Conservation (phyloP, 2,888 invertebrate species). For the Adineta ricciae region DNA sequence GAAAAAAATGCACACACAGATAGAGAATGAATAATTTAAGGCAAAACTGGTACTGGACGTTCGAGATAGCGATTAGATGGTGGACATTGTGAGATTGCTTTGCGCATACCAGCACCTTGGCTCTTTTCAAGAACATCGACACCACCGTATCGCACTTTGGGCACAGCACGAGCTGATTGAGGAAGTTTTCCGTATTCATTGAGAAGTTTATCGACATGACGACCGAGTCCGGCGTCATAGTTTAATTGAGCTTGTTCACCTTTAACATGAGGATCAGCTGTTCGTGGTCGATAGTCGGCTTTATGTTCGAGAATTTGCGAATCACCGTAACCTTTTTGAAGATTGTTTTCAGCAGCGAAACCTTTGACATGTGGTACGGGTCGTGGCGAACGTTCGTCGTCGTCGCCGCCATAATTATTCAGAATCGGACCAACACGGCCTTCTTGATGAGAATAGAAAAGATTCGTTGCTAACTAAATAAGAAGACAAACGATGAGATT, state of each 20-base stretch:
- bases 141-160: not conserved
- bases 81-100: not conserved
- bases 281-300: too few relatives aligned
- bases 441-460: constrained; percentile 20
- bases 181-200: not conserved
- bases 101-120: not conserved
- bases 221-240: not conserved
- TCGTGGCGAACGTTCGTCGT: not conserved
- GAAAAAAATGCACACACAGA: not conserved
- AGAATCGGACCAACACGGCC: constrained; percentile 23
- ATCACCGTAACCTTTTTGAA: not conserved
- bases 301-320: not conserved
- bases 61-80: not conserved
- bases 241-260: not conserved
- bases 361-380: constrained; percentile 30
- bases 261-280: not conserved
- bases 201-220: not conserved
- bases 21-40: not conserved
- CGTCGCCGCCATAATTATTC: constrained; percentile 12
- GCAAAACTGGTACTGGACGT: not conserved
- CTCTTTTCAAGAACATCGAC: not conserved
- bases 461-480: not conserved
- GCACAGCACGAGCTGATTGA: not conserved
- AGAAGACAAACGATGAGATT: not conserved
- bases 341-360: not conserved